Evolutionary conservation across 23 tunicate species (phyloP).

Genomic region (Corella eumyota): DNA sequence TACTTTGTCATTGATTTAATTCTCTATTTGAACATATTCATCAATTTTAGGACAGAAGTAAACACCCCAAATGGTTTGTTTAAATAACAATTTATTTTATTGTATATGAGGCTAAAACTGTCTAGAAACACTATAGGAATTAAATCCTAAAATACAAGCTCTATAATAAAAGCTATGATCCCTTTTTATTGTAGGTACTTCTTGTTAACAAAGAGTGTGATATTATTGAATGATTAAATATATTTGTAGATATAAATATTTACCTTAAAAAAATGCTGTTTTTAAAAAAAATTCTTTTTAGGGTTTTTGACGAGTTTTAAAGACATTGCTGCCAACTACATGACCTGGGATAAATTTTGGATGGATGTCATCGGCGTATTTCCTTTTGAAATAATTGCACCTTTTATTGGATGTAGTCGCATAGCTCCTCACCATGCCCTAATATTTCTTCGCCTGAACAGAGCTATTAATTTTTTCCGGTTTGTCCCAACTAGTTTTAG

Average conservation of each 20-base stretch:
- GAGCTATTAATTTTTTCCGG: conserved; percentile 37
- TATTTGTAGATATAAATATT: too few species aligned
- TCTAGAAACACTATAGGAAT: not conserved
- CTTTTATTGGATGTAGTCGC: conserved; percentile 28
- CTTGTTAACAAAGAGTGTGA: too few species aligned
- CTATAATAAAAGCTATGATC: too few species aligned
- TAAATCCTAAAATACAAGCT: not conserved
- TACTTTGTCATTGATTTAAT: conserved; percentile 46
- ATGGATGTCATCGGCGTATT: conserved; percentile 48
- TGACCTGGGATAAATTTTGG: conserved; percentile 42
- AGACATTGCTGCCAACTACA: conserved; percentile 48
- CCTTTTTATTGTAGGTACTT: too few species aligned
- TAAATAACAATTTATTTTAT: not conserved
- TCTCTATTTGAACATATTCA: conserved; percentile 54
- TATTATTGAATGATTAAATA: too few species aligned
- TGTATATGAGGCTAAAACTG: not conserved
- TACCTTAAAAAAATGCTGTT: too few species aligned
- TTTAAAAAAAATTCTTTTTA: too few species aligned
- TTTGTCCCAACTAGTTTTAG: conserved; percentile 51
- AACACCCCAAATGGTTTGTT: conserved; percentile 61
- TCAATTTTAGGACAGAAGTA: conserved; percentile 59
- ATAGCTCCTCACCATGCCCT: conserved; percentile 21
- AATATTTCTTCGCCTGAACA: conserved; percentile 46
- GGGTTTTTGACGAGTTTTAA: conserved; percentile 52
- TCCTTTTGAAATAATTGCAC: conserved; percentile 62